Base-by-base conservation (phyloP, 2,888 invertebrate species). In the Mylabris sibirica region DNA sequence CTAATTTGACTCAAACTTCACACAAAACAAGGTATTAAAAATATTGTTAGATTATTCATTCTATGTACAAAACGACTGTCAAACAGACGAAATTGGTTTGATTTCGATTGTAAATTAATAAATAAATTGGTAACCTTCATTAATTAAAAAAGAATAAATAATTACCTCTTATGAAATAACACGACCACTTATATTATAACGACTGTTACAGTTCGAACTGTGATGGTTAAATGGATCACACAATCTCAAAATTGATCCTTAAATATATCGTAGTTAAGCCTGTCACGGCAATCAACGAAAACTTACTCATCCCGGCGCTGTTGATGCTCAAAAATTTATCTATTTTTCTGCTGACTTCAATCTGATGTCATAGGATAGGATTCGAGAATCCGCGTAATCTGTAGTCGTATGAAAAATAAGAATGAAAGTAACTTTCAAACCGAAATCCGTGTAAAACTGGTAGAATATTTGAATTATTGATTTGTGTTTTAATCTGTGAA, bases 241-340 rank as follows among this genome's bases (percentile, higher is more conserved):
- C 49, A 49, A 20, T 20, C 0, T 17, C 17, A 17, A 20, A 4
- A 49, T 20, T 49, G 49, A 20, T 49, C 20, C 20, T 49, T 49
- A 49, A 49, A 49, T 49, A 49, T 17, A 49, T n/a, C n/a, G n/a
- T n/a, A n/a, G 17, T 49, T 20, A 49, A 49, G 49, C 49, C 49
- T 49, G 4, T 17, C 49, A 20, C 49, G 5, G 2, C 17, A 8
- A 30, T 30, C 30, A 30, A 30, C 30, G 30, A 30, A 49, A 49
- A 49, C 17, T 49, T 49, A 49, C 49, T 49, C 49, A 49, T 49
- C 49, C 49, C 20, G 49, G 49, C 49, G 49, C 49, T 41, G 41
- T 3, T 49, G 49, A 49, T 49, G 49, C 9, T 49, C 49, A 20
- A 20, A 49, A 49, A 44, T 38, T 41, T 41, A 41, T 41, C 41